Evolutionary conservation across 2,888 invertebrate genomes (phyloP), one percentile per base, ranked within the genome.

Genomic region (Ommatoiulus sabulosus): DNA sequence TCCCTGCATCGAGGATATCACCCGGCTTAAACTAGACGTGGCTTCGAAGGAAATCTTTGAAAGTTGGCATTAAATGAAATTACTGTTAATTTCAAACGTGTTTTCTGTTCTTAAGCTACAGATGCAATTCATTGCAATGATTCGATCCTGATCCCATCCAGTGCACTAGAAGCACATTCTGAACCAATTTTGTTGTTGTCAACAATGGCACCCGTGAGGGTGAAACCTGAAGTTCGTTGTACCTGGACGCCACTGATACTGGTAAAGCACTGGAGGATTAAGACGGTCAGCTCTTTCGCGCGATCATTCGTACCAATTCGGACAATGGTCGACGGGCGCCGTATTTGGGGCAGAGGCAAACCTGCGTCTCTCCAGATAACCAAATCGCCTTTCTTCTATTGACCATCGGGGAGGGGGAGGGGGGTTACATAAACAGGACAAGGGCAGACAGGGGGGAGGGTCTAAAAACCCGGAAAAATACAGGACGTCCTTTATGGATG

Each of bases 231-330:
- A 8, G 20, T 24, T 7, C 7, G 3, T 24, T 80, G 24, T 24
- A 80, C 80, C 80, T 80, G 80, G 35, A 12, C 80, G 80, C 80
- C 24, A 15, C 80, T 80, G 80, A 80, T 80, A 35, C 80, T 80
- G 35, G 80, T 35, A 80, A 80, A 80, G 80, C 80, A 80, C 24
- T 80, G 35, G 15, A 12, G 35, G 80, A 80, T 80, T 80, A 80
- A 24, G 80, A 80, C 12, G 80, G 80, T 12, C 80, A 80, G 20
- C 24, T 80, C 12, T 80, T 35, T 35, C 12, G 3, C 80, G 80
- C 80, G 24, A 35, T 80, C 80, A 80, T 20, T 35, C 80, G 35
- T 80, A 35, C 8, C 12, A 80, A 35, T 80, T 80, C 80, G 80
- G 24, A 80, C 80, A 80, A 35, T 80, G 80, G 35, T 35, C 57